Conservation (phyloP, 2,888 invertebrate species). For the Lepetodrilus schrolli region DNA sequence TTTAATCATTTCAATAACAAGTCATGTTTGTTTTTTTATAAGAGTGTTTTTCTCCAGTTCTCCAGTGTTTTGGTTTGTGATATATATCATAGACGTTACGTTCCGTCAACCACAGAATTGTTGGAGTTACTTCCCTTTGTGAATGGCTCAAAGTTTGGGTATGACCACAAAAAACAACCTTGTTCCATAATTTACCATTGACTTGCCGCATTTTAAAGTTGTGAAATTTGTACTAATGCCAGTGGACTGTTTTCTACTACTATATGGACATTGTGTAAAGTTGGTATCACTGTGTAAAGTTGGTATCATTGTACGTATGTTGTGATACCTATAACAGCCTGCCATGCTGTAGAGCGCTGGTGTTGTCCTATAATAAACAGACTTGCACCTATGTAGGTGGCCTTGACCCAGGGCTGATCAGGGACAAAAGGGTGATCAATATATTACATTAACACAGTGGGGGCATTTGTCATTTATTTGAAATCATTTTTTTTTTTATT, state of each 20-base stretch:
- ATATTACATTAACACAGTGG: too few relatives aligned
- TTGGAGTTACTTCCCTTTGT: conserved; percentile 25
- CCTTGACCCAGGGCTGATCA: not conserved
- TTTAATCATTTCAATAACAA: not conserved
- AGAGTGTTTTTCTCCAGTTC: conserved; percentile 6
- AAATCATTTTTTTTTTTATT: too few relatives aligned
- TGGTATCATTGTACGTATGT: not conserved
- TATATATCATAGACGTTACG: not conserved
- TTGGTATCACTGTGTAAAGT: not conserved
- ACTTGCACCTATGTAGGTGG: not conserved
- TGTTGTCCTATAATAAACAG: not conserved
- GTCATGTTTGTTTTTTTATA: conserved; percentile 5
- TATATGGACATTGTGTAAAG: not conserved
- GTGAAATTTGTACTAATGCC: not conserved
- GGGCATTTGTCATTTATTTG: too few relatives aligned
- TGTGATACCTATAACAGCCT: not conserved
- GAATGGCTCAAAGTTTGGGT: not conserved
- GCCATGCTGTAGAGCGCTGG: too few relatives aligned
- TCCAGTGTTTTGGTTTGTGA: conserved; percentile 9
- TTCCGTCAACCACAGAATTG: conserved; percentile 4
- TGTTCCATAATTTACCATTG: too few relatives aligned
- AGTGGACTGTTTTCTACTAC: not conserved
- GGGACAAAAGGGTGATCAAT: too few relatives aligned
- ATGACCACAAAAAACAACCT: not conserved
- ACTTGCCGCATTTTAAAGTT: too few relatives aligned